Conservation (phyloP, 2,113 vertebrate species). For the Sinosuthora webbiana region DNA sequence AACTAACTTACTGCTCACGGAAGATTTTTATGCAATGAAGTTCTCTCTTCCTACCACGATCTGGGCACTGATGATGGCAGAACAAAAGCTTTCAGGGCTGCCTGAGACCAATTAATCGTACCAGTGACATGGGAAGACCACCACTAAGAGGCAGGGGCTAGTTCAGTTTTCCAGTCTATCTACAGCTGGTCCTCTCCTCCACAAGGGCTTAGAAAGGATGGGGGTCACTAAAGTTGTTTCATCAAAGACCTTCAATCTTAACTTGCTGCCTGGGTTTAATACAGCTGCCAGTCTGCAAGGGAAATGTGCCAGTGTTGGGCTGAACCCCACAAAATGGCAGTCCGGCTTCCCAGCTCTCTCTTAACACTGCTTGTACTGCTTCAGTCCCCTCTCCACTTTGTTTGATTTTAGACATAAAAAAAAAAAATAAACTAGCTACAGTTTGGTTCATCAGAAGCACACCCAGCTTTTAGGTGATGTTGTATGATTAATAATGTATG, state of each 20-base stretch:
- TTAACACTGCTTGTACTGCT: rapidly evolving
- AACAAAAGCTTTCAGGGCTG: not conserved
- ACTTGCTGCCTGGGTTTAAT: not conserved
- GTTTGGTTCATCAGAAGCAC: not conserved
- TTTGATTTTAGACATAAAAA: not conserved
- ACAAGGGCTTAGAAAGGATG: not conserved
- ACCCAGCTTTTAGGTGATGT: not conserved
- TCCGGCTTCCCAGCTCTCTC: not conserved
- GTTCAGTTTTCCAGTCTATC: not conserved
- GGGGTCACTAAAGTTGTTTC: not conserved
- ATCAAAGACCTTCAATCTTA: not conserved
- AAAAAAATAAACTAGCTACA: not conserved
- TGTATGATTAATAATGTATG: not conserved
- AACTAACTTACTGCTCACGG: not conserved
- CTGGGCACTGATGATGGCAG: not conserved
- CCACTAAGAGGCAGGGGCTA: not conserved
- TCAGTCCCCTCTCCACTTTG: not conserved
- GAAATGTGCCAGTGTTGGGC: not conserved
- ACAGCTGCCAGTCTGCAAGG: not conserved
- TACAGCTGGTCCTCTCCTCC: not conserved
- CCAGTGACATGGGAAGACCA: not conserved
- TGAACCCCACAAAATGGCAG: not conserved
- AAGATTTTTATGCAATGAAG: not conserved
- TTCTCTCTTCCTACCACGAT: not conserved
- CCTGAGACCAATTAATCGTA: not conserved